Evolutionary conservation across 2,888 invertebrate species (phyloP), one percentile per base, ranked within the genome.

Genomic region (Napeogenes sylphis): DNA sequence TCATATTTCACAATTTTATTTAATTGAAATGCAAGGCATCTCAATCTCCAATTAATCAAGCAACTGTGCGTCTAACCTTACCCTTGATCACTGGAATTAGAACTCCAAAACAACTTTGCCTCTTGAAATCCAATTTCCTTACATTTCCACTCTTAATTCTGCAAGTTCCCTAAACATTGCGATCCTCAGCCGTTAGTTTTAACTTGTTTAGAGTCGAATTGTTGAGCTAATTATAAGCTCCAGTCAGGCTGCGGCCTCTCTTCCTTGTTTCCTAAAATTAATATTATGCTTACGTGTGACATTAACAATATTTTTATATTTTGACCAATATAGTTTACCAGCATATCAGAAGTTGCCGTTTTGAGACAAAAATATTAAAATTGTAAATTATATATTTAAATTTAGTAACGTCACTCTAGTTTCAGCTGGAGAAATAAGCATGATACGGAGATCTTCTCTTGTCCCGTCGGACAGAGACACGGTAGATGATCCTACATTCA

Each of bases 71-170:
- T 55, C 53, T 33, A 55, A 55, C 55, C 54, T 35, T 35, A 21
- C 55, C 59, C 56, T 56, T 59, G 59, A 60, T 58, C 56, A 63
- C 42, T 62, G 38, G 38, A 65, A 67, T 61, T 47, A 45, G 59
- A 64, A 65, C 58, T 65, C 56, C 42, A 64, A 63, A 68, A 68
- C 66, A 61, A 71, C 68, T 67, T 66, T 59, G 46, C 67, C 60
- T 67, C 63, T 63, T 61, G 59, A 55, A 65, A 68, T 68, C 66
- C 64, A 70, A 73, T 73, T 73, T 70, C 69, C 69, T 65, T 67
- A 69, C 66, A 65, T 70, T 68, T 69, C 69, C 68, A 69, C 62
- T 71, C 70, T 71, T 71, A 68, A 74, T 70, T 71, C 63, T 67
- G 66, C 61, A 61, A 68, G 71, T 66, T 69, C 68, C 67, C 62